Evolutionary conservation across 1,140 invertebrate species (phyloP).

Genomic region (Andrena cerasifolii): DNA sequence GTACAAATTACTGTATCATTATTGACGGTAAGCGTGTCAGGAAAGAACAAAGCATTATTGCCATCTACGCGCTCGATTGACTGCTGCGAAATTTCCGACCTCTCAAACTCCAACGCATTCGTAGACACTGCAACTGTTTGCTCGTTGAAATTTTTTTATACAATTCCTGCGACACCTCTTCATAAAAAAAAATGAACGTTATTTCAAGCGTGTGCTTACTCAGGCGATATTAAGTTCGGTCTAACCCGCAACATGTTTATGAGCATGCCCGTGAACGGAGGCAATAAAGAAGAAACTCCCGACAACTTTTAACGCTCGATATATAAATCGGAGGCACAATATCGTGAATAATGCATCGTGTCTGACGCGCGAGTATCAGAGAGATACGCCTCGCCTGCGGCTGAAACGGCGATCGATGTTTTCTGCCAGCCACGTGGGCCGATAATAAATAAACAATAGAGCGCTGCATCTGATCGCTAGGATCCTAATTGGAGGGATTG

Average conservation of each 20-base stretch:
- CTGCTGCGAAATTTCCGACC: too few relatives aligned
- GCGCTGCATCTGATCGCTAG: slow-evolving; percentile 6
- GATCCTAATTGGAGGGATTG: slow-evolving; percentile 46
- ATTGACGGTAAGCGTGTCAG: too few relatives aligned
- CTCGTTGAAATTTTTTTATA: not conserved
- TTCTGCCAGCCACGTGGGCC: slow-evolving; percentile 32
- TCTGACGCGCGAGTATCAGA: slow-evolving; percentile 8
- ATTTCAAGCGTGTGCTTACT: not conserved
- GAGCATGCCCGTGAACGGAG: not conserved
- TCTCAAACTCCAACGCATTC: too few relatives aligned
- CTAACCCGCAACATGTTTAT: not conserved
- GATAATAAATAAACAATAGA: slow-evolving; percentile 51
- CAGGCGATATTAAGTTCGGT: too few relatives aligned
- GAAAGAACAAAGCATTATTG: too few relatives aligned
- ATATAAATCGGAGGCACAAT: slow-evolving; percentile 33
- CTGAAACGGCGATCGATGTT: slow-evolving; percentile 20
- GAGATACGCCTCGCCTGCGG: slow-evolving; percentile 30
- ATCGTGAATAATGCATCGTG: slow-evolving; percentile 54
- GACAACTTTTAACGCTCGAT: not conserved
- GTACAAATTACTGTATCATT: not conserved
- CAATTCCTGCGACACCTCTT: not conserved
- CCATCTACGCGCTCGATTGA: too few relatives aligned
- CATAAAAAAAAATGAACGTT: too few relatives aligned
- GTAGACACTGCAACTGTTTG: too few relatives aligned
- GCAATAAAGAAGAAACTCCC: not conserved